Evolutionary conservation across 2,113 vertebrate species (phyloP).

Genomic region (Sphaerodactylus townsendi): DNA sequence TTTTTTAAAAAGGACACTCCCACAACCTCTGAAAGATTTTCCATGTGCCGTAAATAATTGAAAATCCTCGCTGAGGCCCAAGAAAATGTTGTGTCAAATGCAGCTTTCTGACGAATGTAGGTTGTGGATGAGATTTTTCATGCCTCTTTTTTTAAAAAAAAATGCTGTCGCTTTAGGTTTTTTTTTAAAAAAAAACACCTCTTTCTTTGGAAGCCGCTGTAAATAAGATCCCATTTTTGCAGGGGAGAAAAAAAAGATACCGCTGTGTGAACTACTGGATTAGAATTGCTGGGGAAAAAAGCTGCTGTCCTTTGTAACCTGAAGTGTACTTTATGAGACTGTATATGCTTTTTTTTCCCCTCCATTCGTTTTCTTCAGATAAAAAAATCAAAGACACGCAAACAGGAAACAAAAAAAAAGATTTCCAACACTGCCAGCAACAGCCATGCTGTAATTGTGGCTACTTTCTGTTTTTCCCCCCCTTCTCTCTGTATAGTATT

Average conservation of each 20-base stretch:
- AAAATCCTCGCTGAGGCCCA: conserved; percentile 62
- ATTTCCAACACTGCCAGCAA: conserved; percentile 78
- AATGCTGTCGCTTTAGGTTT: conserved; percentile 60
- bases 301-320: conserved; percentile 87
- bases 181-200: conserved; percentile 47
- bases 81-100: conserved; percentile 83
- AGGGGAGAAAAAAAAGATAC: conserved; percentile 57
- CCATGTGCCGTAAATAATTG: conserved; percentile 27
- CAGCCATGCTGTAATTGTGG: conserved; percentile 82
- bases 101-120: conserved; percentile 79
- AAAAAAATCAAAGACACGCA: conserved; percentile 63
- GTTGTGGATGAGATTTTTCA: conserved; percentile 67
- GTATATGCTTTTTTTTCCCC: conserved; percentile 73
- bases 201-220: conserved; percentile 74
- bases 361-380: conserved; percentile 72
- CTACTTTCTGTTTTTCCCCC: conserved; percentile 78
- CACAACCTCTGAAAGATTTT: conserved; percentile 34
- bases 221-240: conserved; percentile 75
- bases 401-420: conserved; percentile 35
- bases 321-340: conserved; percentile 83
- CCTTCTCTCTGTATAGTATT: conserved; percentile 81
- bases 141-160: conserved; percentile 9
- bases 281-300: conserved; percentile 78
- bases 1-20: conserved; percentile 6
- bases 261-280: conserved; percentile 79